phyloP scores from a whole-genome alignment of 2,797 vertebrate species.

The Sebastolobus altivelis region DNA sequence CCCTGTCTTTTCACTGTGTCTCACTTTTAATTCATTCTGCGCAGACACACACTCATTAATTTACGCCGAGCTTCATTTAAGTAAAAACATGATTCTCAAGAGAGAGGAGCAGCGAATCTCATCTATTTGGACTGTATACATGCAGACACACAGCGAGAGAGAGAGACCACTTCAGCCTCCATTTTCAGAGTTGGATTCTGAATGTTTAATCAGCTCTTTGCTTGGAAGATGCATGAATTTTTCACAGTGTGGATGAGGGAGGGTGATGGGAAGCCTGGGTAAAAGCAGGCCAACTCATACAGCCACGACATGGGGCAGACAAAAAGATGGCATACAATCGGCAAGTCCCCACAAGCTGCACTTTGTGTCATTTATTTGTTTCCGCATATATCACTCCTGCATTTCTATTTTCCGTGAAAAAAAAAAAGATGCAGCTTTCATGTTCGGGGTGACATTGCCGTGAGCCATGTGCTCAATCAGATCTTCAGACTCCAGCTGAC shows the following conservation, averaged over 20 bases:
- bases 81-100: constrained; percentile 15
- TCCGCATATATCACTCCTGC: not conserved
- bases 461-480: constrained; percentile 25
- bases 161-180: constrained; percentile 63
- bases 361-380: not conserved
- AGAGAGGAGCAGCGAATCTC: not conserved
- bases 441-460: constrained; percentile 42
- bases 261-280: constrained; percentile 51
- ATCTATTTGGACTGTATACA: constrained; percentile 12
- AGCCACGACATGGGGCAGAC: constrained; percentile 11
- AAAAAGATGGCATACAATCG: constrained; percentile 6
- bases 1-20: constrained; percentile 5
- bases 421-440: not conserved
- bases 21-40: constrained; percentile 14
- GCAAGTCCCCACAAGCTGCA: not conserved
- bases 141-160: constrained; percentile 13
- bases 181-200: constrained; percentile 77
- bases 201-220: constrained; percentile 83
- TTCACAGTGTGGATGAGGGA: constrained; percentile 63
- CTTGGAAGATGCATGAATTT: constrained; percentile 77
- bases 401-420: constrained; percentile 5
- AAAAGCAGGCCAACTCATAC: constrained; percentile 49
- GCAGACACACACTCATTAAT: not conserved
- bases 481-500: constrained; percentile 33
- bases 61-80: constrained; percentile 2